Percentiles rank a stretch among this genome's conserved stretches.
These are phyloP conservation scores for Montipora cactus DNA, from an alignment of 64 coral and sea anemone genomes.

Conservation along the genomic window DNA sequence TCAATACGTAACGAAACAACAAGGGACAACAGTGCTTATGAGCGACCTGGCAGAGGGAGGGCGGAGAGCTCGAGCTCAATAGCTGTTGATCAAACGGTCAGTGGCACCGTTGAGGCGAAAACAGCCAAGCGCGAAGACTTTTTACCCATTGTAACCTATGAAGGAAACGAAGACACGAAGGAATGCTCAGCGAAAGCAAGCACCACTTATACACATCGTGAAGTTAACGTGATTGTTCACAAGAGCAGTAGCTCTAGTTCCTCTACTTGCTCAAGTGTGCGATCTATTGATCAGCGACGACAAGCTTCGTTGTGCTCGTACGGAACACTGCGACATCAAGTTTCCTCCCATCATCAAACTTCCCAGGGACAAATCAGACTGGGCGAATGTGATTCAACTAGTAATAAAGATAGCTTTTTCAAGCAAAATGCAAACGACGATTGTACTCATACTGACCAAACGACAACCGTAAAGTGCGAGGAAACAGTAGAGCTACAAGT, in stretches of 20 bases:
- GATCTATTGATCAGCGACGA: slow-evolving; percentile 3
- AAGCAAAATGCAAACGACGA: not conserved
- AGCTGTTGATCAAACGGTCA: not conserved
- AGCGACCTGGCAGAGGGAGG: not conserved
- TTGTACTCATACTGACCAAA: not conserved
- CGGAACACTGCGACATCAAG: not conserved
- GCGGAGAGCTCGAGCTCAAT: not conserved
- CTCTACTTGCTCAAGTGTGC: slow-evolving; percentile 24
- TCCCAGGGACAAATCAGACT: not conserved
- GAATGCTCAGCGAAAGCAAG: not conserved
- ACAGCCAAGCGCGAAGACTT: not conserved
- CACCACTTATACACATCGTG: not conserved
- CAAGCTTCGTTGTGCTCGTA: not conserved
- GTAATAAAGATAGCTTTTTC: not conserved
- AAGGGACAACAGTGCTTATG: not conserved
- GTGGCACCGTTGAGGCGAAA: not conserved
- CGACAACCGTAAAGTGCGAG: not conserved
- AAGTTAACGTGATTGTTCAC: slow-evolving; percentile 45
- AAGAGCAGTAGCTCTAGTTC: slow-evolving; percentile 24
- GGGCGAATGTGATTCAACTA: not conserved
- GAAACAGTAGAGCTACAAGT: slow-evolving; percentile 6
- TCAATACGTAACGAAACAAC: not conserved
- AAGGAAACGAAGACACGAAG: not conserved
- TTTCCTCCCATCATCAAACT: not conserved
- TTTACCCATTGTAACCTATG: slow-evolving; percentile 13